phyloP scores from a whole-genome alignment of 2,888 invertebrate genomes.

The Macrosiphum euphorbiae region DNA sequence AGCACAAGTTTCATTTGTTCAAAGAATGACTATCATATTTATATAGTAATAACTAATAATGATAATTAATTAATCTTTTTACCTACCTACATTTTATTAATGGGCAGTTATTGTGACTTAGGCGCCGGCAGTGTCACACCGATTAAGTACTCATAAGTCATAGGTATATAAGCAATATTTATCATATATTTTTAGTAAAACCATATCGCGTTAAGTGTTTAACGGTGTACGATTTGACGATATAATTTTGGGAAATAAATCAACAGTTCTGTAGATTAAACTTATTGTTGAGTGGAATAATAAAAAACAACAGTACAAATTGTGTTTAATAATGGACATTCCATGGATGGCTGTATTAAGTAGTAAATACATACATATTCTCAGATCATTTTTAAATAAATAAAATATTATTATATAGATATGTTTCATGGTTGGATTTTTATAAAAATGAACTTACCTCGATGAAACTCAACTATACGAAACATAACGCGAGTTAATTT shows the following conservation, averaged over 20 bases:
- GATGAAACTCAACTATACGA: too few relatives aligned
- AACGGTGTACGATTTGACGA: background rate
- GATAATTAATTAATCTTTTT: background rate
- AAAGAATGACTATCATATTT: background rate
- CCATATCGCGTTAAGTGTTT: background rate
- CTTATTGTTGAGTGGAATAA: background rate
- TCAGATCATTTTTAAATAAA: too few relatives aligned
- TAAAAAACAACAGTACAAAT: background rate
- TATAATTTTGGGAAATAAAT: background rate
- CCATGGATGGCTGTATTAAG: background rate
- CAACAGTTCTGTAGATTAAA: background rate
- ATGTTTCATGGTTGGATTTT: background rate
- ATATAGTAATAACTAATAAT: background rate
- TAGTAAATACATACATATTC: background rate
- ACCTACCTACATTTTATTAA: background rate
- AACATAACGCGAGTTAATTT: background rate
- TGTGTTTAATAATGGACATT: background rate
- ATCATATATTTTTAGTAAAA: background rate
- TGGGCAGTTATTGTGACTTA: background rate
- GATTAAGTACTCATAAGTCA: background rate
- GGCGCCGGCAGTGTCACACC: background rate
- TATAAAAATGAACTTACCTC: background rate
- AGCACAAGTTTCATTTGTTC: background rate
- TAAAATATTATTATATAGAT: background rate
- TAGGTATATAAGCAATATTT: background rate